Evolutionary conservation across 2,113 vertebrate species (phyloP), one percentile per base, ranked within the genome.

Genomic region (Anas platyrhynchos): DNA sequence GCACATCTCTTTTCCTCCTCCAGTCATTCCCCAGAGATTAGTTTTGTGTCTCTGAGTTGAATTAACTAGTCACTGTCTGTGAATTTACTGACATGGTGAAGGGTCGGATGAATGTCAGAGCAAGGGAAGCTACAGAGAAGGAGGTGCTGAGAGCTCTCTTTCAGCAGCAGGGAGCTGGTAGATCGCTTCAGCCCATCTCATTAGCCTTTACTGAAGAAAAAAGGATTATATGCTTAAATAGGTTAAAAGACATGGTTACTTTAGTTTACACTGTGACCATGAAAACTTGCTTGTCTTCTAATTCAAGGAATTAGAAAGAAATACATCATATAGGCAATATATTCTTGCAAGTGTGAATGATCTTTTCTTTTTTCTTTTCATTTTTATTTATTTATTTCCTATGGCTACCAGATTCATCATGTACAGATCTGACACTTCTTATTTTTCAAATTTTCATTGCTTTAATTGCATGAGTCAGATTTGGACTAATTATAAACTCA

Each of bases 401-500:
- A 27, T 62, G 86, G 77, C 59, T 46, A 85, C n/a, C 62, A 92
- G 44, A 54, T 83, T 71, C 71, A 73, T 78, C 48, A 16, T 89
- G 48, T 80, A 55, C 54, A 1, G 1, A 85, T 94, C 52, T 88
- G 90, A 83, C 83, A 86, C 90, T 34, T 93, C 67, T 92, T 75
- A 29, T 91, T 91, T 94, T 94, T 81, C 86, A 93, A 59, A 92
- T 93, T 75, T 88, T 95, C 77, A 54, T 94, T 94, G 55, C 91
- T 79, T 95, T 95, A 96, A 92, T 96, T 93, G 75, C 52, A 84
- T 50, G 31, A 92, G 78, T 91, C 72, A 89, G 48, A 86, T 94
- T 96, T 95, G 92, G 84, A 94, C 87, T 94, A 95, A 96, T 93
- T 96, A 89, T 95, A 96, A 81, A 92, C 89, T 93, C 69, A 43